Evolutionary conservation across 1,140 invertebrate genomes (phyloP).

Genomic region (Ceratosolen fusciceps): DNA sequence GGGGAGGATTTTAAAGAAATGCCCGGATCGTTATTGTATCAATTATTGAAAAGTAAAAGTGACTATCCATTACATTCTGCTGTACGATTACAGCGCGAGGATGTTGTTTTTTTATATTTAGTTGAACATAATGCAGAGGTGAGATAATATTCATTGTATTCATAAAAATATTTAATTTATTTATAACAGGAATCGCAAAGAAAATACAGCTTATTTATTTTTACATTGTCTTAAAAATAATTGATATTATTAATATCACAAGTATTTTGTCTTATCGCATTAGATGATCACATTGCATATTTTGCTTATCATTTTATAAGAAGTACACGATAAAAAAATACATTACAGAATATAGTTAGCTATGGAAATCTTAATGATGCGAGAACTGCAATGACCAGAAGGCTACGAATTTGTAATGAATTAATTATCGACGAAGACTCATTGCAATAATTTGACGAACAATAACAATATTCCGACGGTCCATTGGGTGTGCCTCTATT

Average conservation of each 20-base stretch:
- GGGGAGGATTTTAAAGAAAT: constrained; percentile 93
- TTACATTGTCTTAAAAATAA: constrained; percentile 39
- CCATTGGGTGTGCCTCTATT: constrained; percentile 74
- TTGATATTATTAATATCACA: constrained; percentile 43
- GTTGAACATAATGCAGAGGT: constrained; percentile 92
- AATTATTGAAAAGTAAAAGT: constrained; percentile 93
- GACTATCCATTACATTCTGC: constrained; percentile 90
- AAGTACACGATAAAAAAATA: not conserved
- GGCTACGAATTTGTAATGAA: not conserved
- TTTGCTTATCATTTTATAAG: not conserved
- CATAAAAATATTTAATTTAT: constrained; percentile 27
- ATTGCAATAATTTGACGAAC: constrained; percentile 77
- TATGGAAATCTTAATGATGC: not conserved
- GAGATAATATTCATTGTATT: constrained; percentile 65
- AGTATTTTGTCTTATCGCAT: constrained; percentile 27
- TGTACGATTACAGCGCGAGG: constrained; percentile 88
- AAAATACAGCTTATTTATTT: constrained; percentile 36
- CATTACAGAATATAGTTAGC: not conserved
- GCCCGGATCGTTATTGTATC: constrained; percentile 89
- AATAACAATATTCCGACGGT: constrained; percentile 77
- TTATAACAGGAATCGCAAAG: constrained; percentile 40
- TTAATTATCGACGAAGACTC: constrained; percentile 6
- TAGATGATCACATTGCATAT: constrained; percentile 3
- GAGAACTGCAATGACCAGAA: constrained; percentile 22
- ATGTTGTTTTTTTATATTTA: constrained; percentile 94